Evolutionary conservation across 2,113 vertebrate genomes (phyloP).

Genomic region (Tauraco erythrolophus): DNA sequence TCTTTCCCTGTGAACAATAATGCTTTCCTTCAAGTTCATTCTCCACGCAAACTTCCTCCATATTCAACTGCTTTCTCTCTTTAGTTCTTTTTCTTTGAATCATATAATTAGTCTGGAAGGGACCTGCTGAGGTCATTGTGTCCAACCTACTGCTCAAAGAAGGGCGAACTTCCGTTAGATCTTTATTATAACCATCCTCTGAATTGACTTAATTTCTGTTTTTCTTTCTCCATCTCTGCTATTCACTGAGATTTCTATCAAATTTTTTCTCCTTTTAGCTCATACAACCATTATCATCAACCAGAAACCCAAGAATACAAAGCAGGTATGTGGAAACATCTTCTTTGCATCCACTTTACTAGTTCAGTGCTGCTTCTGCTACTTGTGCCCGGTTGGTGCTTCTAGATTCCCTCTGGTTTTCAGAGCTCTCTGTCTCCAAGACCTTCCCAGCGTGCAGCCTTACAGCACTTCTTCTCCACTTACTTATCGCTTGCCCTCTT

Average conservation of each 20-base stretch:
- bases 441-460: neutral
- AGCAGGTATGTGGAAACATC: neutral
- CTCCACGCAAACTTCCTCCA: neutral
- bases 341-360: neutral
- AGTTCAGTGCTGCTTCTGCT: neutral
- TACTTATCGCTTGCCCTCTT: neutral
- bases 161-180: neutral
- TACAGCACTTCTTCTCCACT: neutral
- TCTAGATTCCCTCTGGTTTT: neutral
- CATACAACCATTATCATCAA: neutral
- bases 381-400: neutral
- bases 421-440: neutral
- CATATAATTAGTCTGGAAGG: neutral
- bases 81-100: neutral
- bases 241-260: neutral
- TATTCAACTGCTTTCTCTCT: neutral
- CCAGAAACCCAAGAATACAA: neutral
- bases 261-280: neutral
- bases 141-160: neutral
- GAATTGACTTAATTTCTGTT: neutral
- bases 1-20: neutral
- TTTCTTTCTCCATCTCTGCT: neutral
- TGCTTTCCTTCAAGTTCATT: neutral
- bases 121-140: neutral
- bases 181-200: neutral